Evolutionary conservation across 2,888 invertebrate species (phyloP).

Genomic region (Lasioglossum malachurum): DNA sequence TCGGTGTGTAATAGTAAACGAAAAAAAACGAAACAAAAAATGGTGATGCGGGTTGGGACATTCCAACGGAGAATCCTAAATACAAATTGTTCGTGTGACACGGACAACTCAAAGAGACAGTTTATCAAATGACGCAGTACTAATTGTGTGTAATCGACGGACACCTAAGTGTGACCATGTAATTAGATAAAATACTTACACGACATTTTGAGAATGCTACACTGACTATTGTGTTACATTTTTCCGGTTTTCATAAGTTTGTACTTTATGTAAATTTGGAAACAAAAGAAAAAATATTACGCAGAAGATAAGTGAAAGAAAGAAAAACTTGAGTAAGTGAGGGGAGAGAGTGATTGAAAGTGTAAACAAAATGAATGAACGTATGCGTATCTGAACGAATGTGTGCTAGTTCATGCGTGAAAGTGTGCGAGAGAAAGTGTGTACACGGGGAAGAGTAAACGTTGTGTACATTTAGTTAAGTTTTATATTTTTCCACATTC

Average conservation of each 20-base stretch:
- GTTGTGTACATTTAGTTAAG: conserved; percentile 84
- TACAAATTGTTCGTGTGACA: conserved; percentile 47
- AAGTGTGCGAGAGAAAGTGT: conserved; percentile 54
- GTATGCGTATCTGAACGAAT: conserved; percentile 47
- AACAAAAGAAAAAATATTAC: conserved; percentile 71
- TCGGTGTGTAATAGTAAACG: conserved; percentile 55
- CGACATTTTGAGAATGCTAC: conserved; percentile 76
- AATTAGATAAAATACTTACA: conserved; percentile 80
- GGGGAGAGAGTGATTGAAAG: conserved; percentile 18
- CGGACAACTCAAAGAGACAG: conserved; percentile 59
- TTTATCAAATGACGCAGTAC: conserved; percentile 65
- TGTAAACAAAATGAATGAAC: conserved; percentile 4
- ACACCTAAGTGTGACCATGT: conserved; percentile 82
- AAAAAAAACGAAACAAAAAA: conserved; percentile 41
- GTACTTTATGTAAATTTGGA: conserved; percentile 84
- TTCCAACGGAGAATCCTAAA: conserved; percentile 71
- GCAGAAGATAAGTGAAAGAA: conserved; percentile 66
- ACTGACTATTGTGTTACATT: conserved; percentile 81
- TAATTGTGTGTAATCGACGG: conserved; percentile 76
- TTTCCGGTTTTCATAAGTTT: conserved; percentile 84
- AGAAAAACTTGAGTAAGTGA: conserved; percentile 34
- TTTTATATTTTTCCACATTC: conserved; percentile 85
- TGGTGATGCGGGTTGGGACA: conserved; percentile 75
- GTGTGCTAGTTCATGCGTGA: conserved; percentile 38
- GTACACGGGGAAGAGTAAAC: conserved; percentile 53